A percentile compares a stretch with the other conserved stretches of the same genome.
Evolutionary conservation across 2,888 invertebrate species (phyloP).

Genomic region (Callosobruchus maculatus): DNA sequence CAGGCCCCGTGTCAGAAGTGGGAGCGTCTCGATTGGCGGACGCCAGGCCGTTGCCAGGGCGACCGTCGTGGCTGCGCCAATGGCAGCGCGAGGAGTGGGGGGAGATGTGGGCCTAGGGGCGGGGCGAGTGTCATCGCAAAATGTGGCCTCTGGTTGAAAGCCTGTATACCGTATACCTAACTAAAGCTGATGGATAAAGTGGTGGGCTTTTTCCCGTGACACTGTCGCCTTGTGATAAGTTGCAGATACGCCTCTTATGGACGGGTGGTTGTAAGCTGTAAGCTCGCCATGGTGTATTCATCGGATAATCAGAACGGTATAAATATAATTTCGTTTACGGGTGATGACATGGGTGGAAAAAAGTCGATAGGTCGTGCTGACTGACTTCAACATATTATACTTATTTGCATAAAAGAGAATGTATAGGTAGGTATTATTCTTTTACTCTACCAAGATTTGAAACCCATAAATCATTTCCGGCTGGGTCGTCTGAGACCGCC

Average conservation of each 20-base stretch:
- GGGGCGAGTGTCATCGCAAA: conserved; percentile 28
- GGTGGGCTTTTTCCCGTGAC: conserved; percentile 39
- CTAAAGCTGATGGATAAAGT: conserved; percentile 50
- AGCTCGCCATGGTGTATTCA: conserved; percentile 23
- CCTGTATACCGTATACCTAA: conserved; percentile 45
- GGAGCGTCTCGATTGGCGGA: conserved; percentile 40
- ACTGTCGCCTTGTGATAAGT: conserved; percentile 27
- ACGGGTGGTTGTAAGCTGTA: conserved; percentile 27
- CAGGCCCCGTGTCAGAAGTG: not conserved
- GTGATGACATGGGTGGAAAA: not conserved
- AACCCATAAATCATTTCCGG: too few species aligned
- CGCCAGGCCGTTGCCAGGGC: conserved; percentile 46
- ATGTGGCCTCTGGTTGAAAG: conserved; percentile 37
- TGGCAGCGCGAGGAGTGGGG: conserved; percentile 26
- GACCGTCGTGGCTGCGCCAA: conserved; percentile 24
- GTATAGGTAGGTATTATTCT: too few species aligned
- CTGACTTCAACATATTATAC: too few species aligned
- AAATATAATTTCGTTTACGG: conserved; percentile 1
- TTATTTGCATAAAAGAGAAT: too few species aligned
- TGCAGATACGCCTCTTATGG: conserved; percentile 34
- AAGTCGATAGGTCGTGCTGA: too few species aligned
- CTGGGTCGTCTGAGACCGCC: too few species aligned
- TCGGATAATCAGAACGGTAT: conserved; percentile 19
- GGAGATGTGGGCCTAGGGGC: conserved; percentile 22
- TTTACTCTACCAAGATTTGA: too few species aligned